Evolutionary conservation across 1,140 invertebrate genomes (phyloP).

Genomic region (Halictus rubicundus): DNA sequence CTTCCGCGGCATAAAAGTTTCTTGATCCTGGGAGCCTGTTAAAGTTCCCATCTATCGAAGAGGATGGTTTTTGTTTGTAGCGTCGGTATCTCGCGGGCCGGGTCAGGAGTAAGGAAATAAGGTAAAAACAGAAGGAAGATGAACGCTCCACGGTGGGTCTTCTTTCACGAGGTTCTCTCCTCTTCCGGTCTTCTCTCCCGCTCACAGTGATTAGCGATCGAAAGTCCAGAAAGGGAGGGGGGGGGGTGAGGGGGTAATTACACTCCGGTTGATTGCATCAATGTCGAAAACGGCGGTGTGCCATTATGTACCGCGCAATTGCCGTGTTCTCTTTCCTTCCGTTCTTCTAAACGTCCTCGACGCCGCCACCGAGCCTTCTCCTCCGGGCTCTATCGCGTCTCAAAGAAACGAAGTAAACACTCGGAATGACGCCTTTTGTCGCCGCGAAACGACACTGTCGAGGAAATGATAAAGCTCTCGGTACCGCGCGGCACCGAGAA

Average conservation of each 20-base stretch:
- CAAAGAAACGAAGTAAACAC: constrained; percentile 46
- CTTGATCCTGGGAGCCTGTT: not conserved
- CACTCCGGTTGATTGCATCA: constrained; percentile 57
- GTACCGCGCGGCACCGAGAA: not conserved
- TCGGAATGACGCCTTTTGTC: constrained; percentile 33
- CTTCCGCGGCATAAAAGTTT: constrained; percentile 5
- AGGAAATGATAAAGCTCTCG: constrained; percentile 18
- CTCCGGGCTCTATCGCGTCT: constrained; percentile 20
- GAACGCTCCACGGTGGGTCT: not conserved
- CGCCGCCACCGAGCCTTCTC: constrained; percentile 17
- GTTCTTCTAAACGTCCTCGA: constrained; percentile 9
- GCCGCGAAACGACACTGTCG: constrained; percentile 1
- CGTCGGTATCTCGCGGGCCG: constrained; percentile 19
- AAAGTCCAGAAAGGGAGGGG: not conserved
- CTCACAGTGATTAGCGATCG: constrained; percentile 55
- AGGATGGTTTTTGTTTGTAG: not conserved
- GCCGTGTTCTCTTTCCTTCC: constrained; percentile 26
- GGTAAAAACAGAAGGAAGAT: not conserved
- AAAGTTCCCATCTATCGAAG: not conserved
- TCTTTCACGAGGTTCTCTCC: not conserved
- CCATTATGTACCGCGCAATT: constrained; percentile 54
- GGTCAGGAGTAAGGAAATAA: constrained; percentile 7
- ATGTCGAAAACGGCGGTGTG: constrained; percentile 54
- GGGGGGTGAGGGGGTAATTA: constrained; percentile 52
- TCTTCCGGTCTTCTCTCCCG: not conserved